Conservation (phyloP, 2,888 invertebrate species). For the Hemaris fuciformis region DNA sequence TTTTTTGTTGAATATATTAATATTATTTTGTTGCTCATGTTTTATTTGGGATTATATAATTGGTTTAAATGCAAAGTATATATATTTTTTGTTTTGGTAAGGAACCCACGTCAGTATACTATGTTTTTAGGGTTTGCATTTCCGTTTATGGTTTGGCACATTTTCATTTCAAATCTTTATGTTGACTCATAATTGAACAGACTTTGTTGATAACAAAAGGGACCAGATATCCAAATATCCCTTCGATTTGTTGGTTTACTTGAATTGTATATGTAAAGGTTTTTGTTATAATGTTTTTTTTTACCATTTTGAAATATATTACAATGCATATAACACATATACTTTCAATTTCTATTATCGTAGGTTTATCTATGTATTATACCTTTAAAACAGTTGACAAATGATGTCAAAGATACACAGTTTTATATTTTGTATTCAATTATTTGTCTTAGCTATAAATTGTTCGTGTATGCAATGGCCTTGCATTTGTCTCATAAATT, state of each 20-base stretch:
- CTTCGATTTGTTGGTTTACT: neutral
- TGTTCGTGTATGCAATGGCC: too few relatives aligned
- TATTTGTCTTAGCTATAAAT: too few relatives aligned
- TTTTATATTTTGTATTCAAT: too few relatives aligned
- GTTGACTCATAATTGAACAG: neutral
- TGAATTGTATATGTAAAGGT: neutral
- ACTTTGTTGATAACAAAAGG: neutral
- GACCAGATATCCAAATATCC: neutral
- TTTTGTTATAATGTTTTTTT: neutral
- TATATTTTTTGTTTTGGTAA: slow-evolving; percentile 5
- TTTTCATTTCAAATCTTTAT: neutral
- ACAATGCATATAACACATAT: too few relatives aligned
- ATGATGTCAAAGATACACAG: too few relatives aligned
- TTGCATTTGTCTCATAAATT: too few relatives aligned
- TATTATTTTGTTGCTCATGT: neutral
- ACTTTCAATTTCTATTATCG: too few relatives aligned
- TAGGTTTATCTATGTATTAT: too few relatives aligned
- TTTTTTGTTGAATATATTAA: neutral
- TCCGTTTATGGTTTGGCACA: neutral
- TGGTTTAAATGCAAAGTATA: neutral
- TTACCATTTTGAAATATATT: neutral
- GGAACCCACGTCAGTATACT: neutral
- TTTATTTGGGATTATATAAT: neutral
- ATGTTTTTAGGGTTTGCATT: neutral
- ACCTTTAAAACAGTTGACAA: too few relatives aligned